phyloP scores from a whole-genome alignment of 2,888 invertebrate species.

The Schizaphis graminum region DNA sequence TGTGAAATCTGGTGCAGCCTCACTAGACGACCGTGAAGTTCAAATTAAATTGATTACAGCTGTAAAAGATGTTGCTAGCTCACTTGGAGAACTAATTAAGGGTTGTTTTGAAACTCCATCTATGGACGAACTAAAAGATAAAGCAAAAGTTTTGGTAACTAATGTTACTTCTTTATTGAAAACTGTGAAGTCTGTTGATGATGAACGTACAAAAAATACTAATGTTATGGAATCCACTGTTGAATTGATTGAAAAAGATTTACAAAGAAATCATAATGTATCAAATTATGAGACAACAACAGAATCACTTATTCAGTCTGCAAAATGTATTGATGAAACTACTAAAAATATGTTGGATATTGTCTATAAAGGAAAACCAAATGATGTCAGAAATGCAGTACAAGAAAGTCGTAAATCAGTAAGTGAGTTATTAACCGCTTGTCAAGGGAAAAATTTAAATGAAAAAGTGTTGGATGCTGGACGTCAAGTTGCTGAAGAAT shows the following conservation, averaged over 20 bases:
- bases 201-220: conserved; percentile 96
- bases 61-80: conserved; percentile 97
- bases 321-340: conserved; percentile 93
- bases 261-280: conserved; percentile 76
- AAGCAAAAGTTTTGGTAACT: conserved; percentile 95
- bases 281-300: conserved; percentile 76
- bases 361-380: conserved; percentile 90
- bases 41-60: conserved; percentile 90
- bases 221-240: conserved; percentile 97
- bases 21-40: conserved; percentile 86
- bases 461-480: conserved; percentile 78
- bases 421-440: conserved; percentile 89
- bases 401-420: conserved; percentile 95
- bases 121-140: conserved; percentile 96
- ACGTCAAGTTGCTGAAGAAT: conserved; percentile 87
- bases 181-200: conserved; percentile 99
- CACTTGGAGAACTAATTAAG: conserved; percentile 94
- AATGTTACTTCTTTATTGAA: conserved; percentile 98
- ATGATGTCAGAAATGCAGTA: conserved; percentile 96
- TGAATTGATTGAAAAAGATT: conserved; percentile 95
- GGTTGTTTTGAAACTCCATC: conserved; percentile 95
- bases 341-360: conserved; percentile 96
- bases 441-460: conserved; percentile 74
- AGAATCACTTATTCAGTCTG: conserved; percentile 93
- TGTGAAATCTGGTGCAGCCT: conserved; percentile 96